Evolutionary conservation across 2,888 invertebrate genomes (phyloP).

Genomic region (Eurytoma californica): DNA sequence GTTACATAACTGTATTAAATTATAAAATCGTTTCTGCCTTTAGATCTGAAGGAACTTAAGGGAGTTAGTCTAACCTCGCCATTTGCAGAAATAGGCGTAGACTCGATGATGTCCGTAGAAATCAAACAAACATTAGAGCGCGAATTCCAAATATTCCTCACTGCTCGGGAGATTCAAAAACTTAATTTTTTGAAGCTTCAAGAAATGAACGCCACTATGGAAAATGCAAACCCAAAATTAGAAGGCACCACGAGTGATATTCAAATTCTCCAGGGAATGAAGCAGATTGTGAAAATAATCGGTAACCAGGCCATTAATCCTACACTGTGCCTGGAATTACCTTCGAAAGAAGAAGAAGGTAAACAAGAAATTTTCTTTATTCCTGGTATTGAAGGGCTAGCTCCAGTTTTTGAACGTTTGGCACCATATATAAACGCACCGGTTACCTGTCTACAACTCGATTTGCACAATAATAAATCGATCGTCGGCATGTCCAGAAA

Average conservation of each 20-base stretch:
- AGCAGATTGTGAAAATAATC: conserved; percentile 59
- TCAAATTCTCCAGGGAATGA: conserved; percentile 60
- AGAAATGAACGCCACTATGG: conserved; percentile 66
- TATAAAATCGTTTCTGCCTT: conserved; percentile 3
- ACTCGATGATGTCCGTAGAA: conserved; percentile 97
- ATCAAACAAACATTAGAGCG: conserved; percentile 94
- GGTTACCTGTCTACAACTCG: conserved; percentile 65
- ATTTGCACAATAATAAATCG: conserved; percentile 71
- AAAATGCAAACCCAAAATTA: too few species aligned
- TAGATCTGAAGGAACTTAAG: conserved; percentile 76
- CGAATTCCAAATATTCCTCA: conserved; percentile 90
- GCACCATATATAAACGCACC: conserved; percentile 68
- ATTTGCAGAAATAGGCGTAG: conserved; percentile 95
- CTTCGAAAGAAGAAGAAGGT: conserved; percentile 59
- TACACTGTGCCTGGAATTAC: conserved; percentile 62
- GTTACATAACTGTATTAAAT: background rate
- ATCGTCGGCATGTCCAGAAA: conserved; percentile 77
- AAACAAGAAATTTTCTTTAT: conserved; percentile 60
- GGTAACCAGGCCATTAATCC: conserved; percentile 52
- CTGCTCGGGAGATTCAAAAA: conserved; percentile 89
- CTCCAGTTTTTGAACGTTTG: conserved; percentile 67
- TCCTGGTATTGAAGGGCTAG: conserved; percentile 74
- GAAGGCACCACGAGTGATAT: background rate
- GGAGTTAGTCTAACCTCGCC: conserved; percentile 80
- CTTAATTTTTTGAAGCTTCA: conserved; percentile 83